Evolutionary conservation across 2,797 vertebrate species (phyloP).

Genomic region (Semaprochilodus insignis): DNA sequence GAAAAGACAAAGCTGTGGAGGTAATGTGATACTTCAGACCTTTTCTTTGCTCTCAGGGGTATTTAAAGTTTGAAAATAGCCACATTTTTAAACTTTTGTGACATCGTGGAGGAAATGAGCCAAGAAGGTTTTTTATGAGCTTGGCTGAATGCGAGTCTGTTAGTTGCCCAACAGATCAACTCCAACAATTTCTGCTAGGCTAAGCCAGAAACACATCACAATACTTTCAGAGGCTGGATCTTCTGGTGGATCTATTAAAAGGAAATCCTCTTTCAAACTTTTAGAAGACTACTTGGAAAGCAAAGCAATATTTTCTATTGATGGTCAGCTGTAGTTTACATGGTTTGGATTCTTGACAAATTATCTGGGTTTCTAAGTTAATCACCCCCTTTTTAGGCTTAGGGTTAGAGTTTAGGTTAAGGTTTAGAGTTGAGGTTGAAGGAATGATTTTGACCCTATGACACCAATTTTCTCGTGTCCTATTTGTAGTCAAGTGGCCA

Average conservation of each 20-base stretch:
- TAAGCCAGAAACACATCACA: background rate
- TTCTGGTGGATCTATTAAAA: background rate
- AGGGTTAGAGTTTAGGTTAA: background rate
- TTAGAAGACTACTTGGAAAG: background rate
- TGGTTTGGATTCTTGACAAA: no score
- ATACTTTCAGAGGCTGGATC: background rate
- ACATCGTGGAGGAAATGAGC: background rate
- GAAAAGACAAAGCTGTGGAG: background rate
- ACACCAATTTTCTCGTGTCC: no score
- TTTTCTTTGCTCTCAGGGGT: background rate
- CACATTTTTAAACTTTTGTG: slow-evolving; percentile 13
- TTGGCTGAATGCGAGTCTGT: background rate
- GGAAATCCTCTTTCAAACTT: background rate
- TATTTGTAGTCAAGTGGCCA: no score
- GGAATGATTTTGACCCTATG: no score
- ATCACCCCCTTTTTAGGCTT: background rate
- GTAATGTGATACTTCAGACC: slow-evolving; percentile 16
- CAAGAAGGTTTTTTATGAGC: slow-evolving; percentile 12
- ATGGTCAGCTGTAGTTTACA: no score
- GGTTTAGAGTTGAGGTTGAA: background rate
- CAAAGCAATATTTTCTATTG: no score
- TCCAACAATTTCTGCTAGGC: slow-evolving; percentile 1
- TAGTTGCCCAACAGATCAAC: background rate
- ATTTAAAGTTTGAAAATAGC: slow-evolving; percentile 26
- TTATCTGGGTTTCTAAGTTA: no score